Evolutionary conservation across 2,797 vertebrate species (phyloP).

Genomic region (Cichlasoma orientale): DNA sequence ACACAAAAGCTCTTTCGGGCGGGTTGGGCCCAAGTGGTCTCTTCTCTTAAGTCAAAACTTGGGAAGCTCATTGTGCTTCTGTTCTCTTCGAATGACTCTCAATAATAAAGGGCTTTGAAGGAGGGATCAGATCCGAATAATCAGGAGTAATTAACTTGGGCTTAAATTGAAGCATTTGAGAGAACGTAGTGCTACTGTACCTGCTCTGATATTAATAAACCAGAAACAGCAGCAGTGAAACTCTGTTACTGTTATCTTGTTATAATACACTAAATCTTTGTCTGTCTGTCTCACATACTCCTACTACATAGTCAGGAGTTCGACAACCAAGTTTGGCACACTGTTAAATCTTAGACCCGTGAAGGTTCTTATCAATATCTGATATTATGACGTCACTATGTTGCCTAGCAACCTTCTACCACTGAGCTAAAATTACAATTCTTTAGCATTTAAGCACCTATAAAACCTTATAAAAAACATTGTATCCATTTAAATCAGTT

Average conservation of each 20-base stretch:
- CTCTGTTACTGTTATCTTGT: neutral
- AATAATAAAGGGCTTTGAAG: constrained; percentile 34
- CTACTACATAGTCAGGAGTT: neutral
- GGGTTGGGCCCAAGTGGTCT: constrained; percentile 21
- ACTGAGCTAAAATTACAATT: neutral
- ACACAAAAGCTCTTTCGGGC: constrained; percentile 47
- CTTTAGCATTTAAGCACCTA: neutral
- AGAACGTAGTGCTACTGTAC: neutral
- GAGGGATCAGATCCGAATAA: constrained; percentile 35
- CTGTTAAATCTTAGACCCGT: neutral
- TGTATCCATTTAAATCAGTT: neutral
- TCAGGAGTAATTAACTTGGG: constrained; percentile 37
- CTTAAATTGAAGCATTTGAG: constrained; percentile 20
- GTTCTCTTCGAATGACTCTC: constrained; percentile 31
- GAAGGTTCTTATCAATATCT: neutral
- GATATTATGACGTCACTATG: neutral
- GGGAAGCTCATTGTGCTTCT: constrained; percentile 11
- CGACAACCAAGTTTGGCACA: neutral
- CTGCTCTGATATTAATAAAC: constrained; percentile 13
- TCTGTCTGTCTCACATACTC: neutral
- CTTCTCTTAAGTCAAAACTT: constrained; percentile 40
- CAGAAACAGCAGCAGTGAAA: constrained; percentile 6
- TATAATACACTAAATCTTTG: neutral
- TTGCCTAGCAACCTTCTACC: neutral
- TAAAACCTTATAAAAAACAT: neutral